Base-by-base conservation (phyloP, 1,140 invertebrate genomes). In the Drosophila parvula region DNA sequence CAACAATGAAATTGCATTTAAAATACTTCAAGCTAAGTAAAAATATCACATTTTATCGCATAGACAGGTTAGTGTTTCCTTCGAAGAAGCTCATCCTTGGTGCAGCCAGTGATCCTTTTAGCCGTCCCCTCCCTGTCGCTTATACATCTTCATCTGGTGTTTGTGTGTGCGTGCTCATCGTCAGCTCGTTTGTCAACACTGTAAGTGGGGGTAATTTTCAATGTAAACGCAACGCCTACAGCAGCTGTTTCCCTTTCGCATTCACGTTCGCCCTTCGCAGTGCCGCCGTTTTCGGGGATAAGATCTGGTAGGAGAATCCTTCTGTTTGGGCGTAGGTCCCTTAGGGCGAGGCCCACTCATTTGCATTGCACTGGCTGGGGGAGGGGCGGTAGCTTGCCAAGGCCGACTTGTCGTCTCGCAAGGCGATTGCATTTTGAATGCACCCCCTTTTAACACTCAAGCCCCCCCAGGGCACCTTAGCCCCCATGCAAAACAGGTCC, bases 151-250 rank as follows among this genome's bases (percentile, higher is more conserved):
- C 44, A 53, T 65, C 48, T 28, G 65, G 22, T 32, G 34, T 48
- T 34, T 50, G 48, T 30, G 60, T 62, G 61, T 60, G 59, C 50
- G 41, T n/a, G n/a, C 70, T 62, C 77, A 74, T 73, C 74, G 56
- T 55, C 75, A 78, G 74, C 69, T 73, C 73, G 63, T 44, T 60
- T 74, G 67, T 84, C 81, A 78, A 86, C 82, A 86, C 53, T 53
- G 68, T 80, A 88, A 88, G 83, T 88, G 79, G 83, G 83, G 83
- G 83, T 88, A 88, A 88, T 88, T 88, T 82, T 88, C 79, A 88
- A 78, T 88, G 83, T 88, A 88, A 88, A 83, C 83, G 84, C 68
- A 74, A 74, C 83, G 83, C 83, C 83, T 82, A 57, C 57, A 78
- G 83, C 79, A 76, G 71, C 77, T 80, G 81, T 62, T 75, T 62